A percentile compares a stretch with the other conserved stretches of the same genome.
These are phyloP conservation scores for Artibeus lituratus DNA, from an alignment of 2,797 vertebrate species.

Conservation along the genomic window DNA sequence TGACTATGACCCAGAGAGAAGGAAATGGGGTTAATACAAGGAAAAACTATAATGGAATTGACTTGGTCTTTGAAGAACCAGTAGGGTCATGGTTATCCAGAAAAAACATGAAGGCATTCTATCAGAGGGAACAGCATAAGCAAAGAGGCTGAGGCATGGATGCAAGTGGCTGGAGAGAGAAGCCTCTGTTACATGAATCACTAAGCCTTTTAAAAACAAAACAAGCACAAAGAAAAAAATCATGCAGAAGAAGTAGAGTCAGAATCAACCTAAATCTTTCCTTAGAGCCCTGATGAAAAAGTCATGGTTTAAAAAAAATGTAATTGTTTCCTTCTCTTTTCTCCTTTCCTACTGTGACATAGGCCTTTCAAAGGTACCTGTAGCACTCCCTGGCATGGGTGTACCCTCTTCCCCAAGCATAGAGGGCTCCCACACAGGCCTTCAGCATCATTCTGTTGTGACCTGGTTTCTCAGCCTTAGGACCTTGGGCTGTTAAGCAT, in stretches of 20 bases:
- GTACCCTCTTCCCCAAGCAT: accelerated
- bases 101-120: not conserved
- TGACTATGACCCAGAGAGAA: not conserved
- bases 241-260: not conserved
- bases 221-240: not conserved
- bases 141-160: not conserved
- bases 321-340: not conserved
- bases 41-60: not conserved
- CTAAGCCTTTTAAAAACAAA: not conserved
- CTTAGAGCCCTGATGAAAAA: not conserved
- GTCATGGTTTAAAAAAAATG: not conserved
- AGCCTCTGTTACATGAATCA: not conserved
- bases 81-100: not conserved
- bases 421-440: too few relatives aligned
- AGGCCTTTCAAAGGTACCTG: not conserved
- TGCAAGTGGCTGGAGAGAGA: not conserved
- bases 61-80: not conserved
- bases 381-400: not conserved
- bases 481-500: not conserved
- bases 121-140: not conserved
- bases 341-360: not conserved
- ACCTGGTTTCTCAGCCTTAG: not conserved
- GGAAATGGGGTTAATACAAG: not conserved
- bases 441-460: not conserved
- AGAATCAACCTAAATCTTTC: not conserved